Percentiles rank a stretch among this genome's conserved stretches.
phyloP scores from a whole-genome alignment of 2,888 invertebrate species.

The Drosophila atroscutellata region DNA sequence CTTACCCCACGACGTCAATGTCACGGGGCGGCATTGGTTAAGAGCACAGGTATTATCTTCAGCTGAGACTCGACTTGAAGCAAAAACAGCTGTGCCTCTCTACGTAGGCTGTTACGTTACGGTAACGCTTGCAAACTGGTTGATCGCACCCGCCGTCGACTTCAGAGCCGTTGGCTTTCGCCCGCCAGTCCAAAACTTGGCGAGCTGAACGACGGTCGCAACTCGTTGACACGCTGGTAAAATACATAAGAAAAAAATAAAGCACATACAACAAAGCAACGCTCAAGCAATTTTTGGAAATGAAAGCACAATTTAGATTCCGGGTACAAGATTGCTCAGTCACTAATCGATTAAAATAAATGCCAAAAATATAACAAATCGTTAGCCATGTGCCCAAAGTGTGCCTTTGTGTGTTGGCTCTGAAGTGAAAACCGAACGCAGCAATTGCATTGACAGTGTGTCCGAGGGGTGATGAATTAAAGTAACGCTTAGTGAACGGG shows the following conservation, averaged over 20 bases:
- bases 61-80: neutral
- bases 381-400: slow-evolving; percentile 38
- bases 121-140: slow-evolving; percentile 62
- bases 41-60: slow-evolving; percentile 20
- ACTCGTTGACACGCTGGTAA: slow-evolving; percentile 8
- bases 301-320: slow-evolving; percentile 37
- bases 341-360: slow-evolving; percentile 47
- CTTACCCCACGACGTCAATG: slow-evolving; percentile 48
- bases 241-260: neutral
- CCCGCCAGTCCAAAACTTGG: slow-evolving; percentile 70
- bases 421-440: slow-evolving; percentile 52
- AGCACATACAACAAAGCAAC: neutral
- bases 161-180: slow-evolving; percentile 66
- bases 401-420: slow-evolving; percentile 14
- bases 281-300: slow-evolving; percentile 29
- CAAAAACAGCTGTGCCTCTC: slow-evolving; percentile 44
- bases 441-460: slow-evolving; percentile 67
- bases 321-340: slow-evolving; percentile 6
- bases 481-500: slow-evolving; percentile 63
- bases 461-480: slow-evolving; percentile 43
- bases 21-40: slow-evolving; percentile 39
- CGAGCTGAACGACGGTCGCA: slow-evolving; percentile 70
- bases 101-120: slow-evolving; percentile 58
- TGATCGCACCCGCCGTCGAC: slow-evolving; percentile 72
- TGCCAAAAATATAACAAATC: slow-evolving; percentile 40